A percentile compares a stretch with the other conserved stretches of the same genome.
phyloP scores from a whole-genome alignment of 2,888 invertebrate species.

The Synanthedon andrenaeformis region DNA sequence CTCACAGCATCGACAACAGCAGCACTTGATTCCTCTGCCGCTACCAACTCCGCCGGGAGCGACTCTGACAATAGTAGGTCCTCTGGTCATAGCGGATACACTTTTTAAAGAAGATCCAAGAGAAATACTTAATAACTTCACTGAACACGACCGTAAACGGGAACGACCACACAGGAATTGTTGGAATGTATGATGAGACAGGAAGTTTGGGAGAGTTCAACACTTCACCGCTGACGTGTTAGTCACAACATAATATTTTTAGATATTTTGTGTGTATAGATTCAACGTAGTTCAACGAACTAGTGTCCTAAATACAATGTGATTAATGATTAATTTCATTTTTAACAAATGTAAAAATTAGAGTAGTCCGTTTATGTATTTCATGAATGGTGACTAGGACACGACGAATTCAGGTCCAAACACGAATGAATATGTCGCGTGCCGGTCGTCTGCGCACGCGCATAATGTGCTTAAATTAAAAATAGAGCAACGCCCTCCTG shows the following conservation, averaged over 20 bases:
- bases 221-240: slow-evolving; percentile 42
- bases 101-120: slow-evolving; percentile 10
- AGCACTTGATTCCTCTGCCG: slow-evolving; percentile 74
- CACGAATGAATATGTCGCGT: too few species aligned
- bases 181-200: slow-evolving; percentile 22
- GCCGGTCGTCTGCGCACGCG: background rate
- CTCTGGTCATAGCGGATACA: slow-evolving; percentile 39
- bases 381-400: too few species aligned
- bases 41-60: slow-evolving; percentile 36
- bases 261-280: slow-evolving; percentile 36
- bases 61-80: slow-evolving; percentile 62
- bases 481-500: slow-evolving; percentile 39
- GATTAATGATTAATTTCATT: too few species aligned
- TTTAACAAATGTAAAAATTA: too few species aligned
- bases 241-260: slow-evolving; percentile 62
- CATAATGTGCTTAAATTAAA: slow-evolving; percentile 27
- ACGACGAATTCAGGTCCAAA: too few species aligned
- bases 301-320: slow-evolving; percentile 12
- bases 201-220: slow-evolving; percentile 47
- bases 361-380: too few species aligned
- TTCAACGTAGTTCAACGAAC: slow-evolving; percentile 34
- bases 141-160: background rate
- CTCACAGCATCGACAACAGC: slow-evolving; percentile 81
- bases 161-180: slow-evolving; percentile 1
- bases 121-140: background rate